Evolutionary conservation across 2,888 invertebrate species (phyloP).

Genomic region (Athalia cordata): DNA sequence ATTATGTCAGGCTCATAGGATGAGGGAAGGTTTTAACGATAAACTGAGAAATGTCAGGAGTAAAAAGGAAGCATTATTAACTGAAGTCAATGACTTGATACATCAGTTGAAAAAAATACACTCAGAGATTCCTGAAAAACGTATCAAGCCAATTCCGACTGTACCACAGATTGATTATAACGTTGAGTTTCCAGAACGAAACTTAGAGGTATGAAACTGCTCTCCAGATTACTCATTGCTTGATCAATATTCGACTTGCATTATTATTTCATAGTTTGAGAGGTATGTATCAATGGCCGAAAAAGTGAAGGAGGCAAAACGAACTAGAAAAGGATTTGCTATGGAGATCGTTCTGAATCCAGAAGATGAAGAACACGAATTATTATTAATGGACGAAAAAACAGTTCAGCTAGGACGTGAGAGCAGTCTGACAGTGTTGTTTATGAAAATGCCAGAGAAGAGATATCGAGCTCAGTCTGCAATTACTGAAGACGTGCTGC

Average conservation of each 20-base stretch:
- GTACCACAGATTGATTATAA: constrained; percentile 75
- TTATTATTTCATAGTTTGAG: constrained; percentile 57
- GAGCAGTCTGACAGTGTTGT: constrained; percentile 49
- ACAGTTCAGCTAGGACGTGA: constrained; percentile 48
- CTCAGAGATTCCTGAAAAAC: constrained; percentile 76
- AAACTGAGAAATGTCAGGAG: constrained; percentile 62
- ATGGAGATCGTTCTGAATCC: constrained; percentile 49
- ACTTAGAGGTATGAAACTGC: constrained; percentile 73
- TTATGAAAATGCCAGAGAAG: constrained; percentile 52
- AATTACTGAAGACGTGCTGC: constrained; percentile 57
- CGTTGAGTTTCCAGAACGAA: constrained; percentile 78
- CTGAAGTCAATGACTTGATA: constrained; percentile 55
- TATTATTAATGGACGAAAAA: constrained; percentile 61
- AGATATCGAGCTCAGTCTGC: constrained; percentile 44
- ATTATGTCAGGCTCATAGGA: constrained; percentile 71
- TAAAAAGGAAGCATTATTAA: constrained; percentile 59
- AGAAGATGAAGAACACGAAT: constrained; percentile 64
- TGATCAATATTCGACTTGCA: constrained; percentile 3
- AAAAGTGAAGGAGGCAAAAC: constrained; percentile 58
- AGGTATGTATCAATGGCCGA: constrained; percentile 60
- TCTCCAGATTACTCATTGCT: background rate
- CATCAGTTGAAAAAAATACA: constrained; percentile 74
- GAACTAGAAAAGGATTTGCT: constrained; percentile 52
- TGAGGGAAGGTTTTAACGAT: constrained; percentile 75
- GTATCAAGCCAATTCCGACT: constrained; percentile 73